Percentiles rank a stretch among this genome's conserved stretches.
Conservation (phyloP, 2,797 vertebrate genomes). For the Pseudopleuronectes americanus region DNA sequence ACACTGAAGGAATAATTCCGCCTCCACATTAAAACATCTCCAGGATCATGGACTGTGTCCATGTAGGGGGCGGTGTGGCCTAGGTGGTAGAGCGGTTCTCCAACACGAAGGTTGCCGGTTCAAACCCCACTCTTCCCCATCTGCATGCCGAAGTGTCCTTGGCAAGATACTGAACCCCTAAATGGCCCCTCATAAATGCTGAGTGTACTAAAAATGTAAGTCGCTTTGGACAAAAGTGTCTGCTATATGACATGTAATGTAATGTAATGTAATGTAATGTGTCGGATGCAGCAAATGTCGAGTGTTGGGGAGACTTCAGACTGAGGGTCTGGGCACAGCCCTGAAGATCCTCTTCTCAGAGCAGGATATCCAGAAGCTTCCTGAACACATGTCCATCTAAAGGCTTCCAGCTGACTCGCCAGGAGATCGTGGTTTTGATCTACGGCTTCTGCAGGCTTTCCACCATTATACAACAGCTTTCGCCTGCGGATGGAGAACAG, state of each 20-base stretch:
- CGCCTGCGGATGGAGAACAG: constrained; percentile 89
- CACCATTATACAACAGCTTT: constrained; percentile 93
- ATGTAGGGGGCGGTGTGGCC: no score
- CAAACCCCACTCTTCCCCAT: no score
- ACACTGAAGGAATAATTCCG: constrained; percentile 96
- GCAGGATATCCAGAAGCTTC: constrained; percentile 93
- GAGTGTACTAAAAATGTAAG: no score
- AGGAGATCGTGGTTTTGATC: constrained; percentile 94
- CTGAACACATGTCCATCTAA: constrained; percentile 91
- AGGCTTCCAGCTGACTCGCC: constrained; percentile 94
- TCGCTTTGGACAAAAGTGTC: no score
- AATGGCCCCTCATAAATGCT: no score
- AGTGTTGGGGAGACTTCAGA: constrained; percentile 76
- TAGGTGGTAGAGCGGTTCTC: no score
- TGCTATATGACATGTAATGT: no score
- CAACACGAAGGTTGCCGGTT: no score
- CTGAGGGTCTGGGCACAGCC: constrained; percentile 93
- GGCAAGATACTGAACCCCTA: no score
- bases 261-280: no score
- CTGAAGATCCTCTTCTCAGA: constrained; percentile 97
- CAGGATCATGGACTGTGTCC: constrained; percentile 97
- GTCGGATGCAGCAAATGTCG: no score
- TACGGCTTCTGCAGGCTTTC: constrained; percentile 94
- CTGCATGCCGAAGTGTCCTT: no score
- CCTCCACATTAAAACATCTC: constrained; percentile 98